phyloP scores from a whole-genome alignment of 35 echinoderm and acorn worm species.

The Hemicentrotus pulcherrimus region DNA sequence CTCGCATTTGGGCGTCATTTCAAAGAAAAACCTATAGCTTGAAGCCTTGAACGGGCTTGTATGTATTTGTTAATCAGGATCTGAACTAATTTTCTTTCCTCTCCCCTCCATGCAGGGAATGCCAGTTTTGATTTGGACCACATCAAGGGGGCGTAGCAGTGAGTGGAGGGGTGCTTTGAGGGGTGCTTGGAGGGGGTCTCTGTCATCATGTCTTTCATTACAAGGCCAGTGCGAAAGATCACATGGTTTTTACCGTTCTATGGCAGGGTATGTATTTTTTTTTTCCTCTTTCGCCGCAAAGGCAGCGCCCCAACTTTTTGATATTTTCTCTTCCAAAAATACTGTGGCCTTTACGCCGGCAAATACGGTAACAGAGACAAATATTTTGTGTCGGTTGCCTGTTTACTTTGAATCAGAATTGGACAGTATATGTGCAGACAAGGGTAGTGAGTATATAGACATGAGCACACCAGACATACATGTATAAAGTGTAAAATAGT shows the following conservation, averaged over 20 bases:
- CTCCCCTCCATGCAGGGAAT: background rate
- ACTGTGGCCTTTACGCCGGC: no score
- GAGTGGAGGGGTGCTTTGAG: background rate
- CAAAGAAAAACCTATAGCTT: no score
- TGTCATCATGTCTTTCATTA: background rate
- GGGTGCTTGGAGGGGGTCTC: background rate
- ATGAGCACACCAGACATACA: no score
- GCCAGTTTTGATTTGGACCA: background rate
- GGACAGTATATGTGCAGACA: no score
- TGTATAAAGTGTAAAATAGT: no score
- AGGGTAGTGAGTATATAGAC: no score
- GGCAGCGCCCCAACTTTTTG: no score
- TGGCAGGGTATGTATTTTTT: background rate
- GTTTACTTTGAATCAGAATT: no score
- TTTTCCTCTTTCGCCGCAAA: background rate
- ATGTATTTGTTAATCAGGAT: background rate
- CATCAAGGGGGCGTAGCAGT: background rate
- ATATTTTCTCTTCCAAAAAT: no score
- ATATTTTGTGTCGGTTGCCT: no score
- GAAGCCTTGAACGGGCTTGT: background rate
- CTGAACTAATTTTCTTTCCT: background rate
- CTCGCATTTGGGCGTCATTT: no score
- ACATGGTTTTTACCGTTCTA: background rate
- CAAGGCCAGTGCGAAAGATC: background rate
- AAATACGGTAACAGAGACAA: no score